Conservation (phyloP, 2,797 vertebrate species). For the Bradypodion ventrale region DNA sequence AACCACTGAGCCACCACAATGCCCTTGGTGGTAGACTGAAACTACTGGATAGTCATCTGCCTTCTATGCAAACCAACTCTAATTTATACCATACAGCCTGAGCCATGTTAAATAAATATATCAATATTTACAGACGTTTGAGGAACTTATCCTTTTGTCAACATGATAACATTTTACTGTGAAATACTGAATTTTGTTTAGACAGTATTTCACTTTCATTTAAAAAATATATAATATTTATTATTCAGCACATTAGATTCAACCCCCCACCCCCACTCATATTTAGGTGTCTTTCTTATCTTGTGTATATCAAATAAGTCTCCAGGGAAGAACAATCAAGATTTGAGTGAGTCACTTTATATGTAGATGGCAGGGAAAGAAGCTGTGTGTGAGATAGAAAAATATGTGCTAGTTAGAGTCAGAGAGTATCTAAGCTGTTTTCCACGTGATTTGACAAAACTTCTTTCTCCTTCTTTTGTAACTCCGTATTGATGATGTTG, state of each 20-base stretch:
- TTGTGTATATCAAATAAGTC: neutral
- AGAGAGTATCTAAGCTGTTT: conserved; percentile 15
- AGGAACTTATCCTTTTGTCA: conserved; percentile 1
- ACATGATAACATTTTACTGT: neutral
- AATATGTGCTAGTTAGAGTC: conserved; percentile 11
- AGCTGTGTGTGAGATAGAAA: neutral
- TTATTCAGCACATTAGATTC: conserved; percentile 5
- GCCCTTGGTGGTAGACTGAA: no score
- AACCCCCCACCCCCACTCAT: neutral
- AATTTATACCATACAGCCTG: neutral
- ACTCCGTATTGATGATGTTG: conserved; percentile 33
- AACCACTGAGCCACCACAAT: no score
- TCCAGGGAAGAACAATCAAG: neutral
- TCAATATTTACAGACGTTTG: neutral
- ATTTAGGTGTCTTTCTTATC: neutral
- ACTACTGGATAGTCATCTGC: neutral
- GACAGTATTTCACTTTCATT: neutral
- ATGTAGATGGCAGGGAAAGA: conserved; percentile 15
- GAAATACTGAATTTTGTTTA: neutral
- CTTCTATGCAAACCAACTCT: neutral
- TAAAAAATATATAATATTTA: neutral
- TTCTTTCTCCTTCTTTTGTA: neutral
- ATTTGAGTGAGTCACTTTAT: neutral
- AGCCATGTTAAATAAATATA: neutral
- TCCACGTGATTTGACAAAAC: neutral